Evolutionary conservation across 2,797 vertebrate species (phyloP).

Genomic region (Poecilia picta): DNA sequence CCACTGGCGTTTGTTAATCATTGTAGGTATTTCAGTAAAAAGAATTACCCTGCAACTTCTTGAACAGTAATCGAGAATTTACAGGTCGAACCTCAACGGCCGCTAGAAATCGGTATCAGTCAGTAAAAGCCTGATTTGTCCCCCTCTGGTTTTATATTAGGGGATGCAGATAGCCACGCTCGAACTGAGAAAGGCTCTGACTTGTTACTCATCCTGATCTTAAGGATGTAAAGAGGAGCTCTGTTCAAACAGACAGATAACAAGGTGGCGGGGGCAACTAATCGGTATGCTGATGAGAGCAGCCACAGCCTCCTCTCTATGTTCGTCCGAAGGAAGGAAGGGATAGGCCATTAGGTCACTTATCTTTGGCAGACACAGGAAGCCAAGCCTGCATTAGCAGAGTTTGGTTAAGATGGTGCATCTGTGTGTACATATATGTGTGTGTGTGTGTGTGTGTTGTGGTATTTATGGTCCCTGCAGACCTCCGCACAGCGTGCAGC

Average conservation of each 20-base stretch:
- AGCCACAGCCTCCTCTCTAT: constrained; percentile 54
- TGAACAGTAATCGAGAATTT: neutral
- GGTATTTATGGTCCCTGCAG: constrained; percentile 67
- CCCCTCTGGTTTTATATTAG: neutral
- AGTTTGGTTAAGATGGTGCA: constrained; percentile 46
- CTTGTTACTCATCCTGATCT: constrained; percentile 10
- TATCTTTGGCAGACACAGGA: constrained; percentile 78
- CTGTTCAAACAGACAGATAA: constrained; percentile 56
- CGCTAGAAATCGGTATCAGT: neutral
- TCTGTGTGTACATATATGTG: neutral
- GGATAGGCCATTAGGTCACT: constrained; percentile 73
- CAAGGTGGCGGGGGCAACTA: constrained; percentile 26
- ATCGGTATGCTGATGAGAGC: constrained; percentile 72
- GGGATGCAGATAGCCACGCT: neutral
- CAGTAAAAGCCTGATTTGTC: neutral
- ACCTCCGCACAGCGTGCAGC: constrained; percentile 48
- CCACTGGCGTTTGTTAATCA: neutral
- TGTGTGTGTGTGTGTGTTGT: constrained; percentile 32
- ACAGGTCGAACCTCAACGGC: neutral
- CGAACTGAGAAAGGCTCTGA: neutral
- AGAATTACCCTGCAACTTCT: neutral
- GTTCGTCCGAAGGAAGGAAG: constrained; percentile 62
- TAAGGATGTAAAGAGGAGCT: constrained; percentile 47
- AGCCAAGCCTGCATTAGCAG: constrained; percentile 66
- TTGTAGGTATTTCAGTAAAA: too few relatives aligned